Conservation (phyloP, 2,797 vertebrate genomes). For the Microchirus variegatus region DNA sequence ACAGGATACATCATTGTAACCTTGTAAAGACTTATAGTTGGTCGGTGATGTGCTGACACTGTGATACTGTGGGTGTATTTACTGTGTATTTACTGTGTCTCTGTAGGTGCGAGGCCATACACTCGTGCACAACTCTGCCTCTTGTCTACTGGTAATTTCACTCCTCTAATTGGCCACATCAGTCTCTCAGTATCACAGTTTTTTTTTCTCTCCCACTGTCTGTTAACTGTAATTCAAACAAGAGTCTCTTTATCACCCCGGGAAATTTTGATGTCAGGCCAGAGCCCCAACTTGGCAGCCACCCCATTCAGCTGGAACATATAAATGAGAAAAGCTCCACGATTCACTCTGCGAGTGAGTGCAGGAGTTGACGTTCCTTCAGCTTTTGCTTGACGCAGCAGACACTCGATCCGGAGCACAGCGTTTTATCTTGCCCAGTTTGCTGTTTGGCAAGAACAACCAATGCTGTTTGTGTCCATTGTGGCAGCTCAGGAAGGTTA, state of each 20-base stretch:
- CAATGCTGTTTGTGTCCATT: slow-evolving; percentile 38
- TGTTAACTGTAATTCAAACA: slow-evolving; percentile 69
- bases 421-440: slow-evolving; percentile 43
- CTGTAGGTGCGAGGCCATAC: slow-evolving; percentile 32
- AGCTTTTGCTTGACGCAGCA: slow-evolving; percentile 31
- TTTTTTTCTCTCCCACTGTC: slow-evolving; percentile 46
- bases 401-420: slow-evolving; percentile 33
- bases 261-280: slow-evolving; percentile 74
- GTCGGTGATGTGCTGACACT: not conserved
- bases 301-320: slow-evolving; percentile 67
- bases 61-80: slow-evolving; percentile 3
- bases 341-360: slow-evolving; percentile 39
- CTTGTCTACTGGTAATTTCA: slow-evolving; percentile 52
- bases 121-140: slow-evolving; percentile 29
- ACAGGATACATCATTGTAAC: slow-evolving; percentile 2
- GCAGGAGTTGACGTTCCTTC: slow-evolving; percentile 43
- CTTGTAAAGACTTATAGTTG: not conserved
- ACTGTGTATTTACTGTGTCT: slow-evolving; percentile 27
- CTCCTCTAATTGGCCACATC: slow-evolving; percentile 66
- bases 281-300: slow-evolving; percentile 71
- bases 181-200: slow-evolving; percentile 46
- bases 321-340: slow-evolving; percentile 62
- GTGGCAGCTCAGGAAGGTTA: slow-evolving; percentile 9
- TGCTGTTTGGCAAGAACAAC: slow-evolving; percentile 28
- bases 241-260: slow-evolving; percentile 72